Conservation (phyloP, 92 coral and sea anemone genomes). For the Epizoanthus ramosus region DNA sequence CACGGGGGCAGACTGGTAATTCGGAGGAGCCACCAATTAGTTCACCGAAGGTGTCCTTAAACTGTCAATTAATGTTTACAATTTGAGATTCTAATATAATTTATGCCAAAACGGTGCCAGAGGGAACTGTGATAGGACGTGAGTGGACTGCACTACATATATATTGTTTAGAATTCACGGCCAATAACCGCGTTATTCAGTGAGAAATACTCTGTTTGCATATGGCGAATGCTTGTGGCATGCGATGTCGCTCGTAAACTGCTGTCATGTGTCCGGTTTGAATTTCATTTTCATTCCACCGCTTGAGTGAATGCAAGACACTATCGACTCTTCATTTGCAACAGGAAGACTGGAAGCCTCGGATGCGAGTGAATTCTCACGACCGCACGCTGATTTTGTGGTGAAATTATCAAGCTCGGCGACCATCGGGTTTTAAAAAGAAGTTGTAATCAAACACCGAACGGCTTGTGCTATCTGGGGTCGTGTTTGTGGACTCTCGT, state of each 20-base stretch:
- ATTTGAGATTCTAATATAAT: neutral
- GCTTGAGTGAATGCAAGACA: too few species aligned
- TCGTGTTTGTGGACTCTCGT: conserved; percentile 8
- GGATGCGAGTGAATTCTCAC: neutral
- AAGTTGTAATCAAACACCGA: neutral
- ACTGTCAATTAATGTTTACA: conserved; percentile 15
- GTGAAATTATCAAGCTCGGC: neutral
- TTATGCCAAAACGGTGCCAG: conserved; percentile 24
- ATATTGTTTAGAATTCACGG: neutral
- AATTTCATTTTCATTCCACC: neutral
- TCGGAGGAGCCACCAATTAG: conserved; percentile 2
- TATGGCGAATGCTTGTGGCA: neutral
- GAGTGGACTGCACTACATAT: neutral
- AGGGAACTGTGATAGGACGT: neutral
- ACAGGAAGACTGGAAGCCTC: neutral
- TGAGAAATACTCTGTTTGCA: neutral
- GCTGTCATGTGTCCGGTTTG: neutral
- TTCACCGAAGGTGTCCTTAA: neutral
- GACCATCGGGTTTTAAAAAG: neutral
- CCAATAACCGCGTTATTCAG: conserved; percentile 6
- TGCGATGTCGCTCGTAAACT: neutral
- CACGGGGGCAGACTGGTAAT: neutral
- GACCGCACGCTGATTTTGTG: conserved; percentile 1
- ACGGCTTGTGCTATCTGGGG: conserved; percentile 14
- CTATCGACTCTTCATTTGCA: neutral